Evolutionary conservation across 2,797 vertebrate genomes (phyloP), one percentile per base, ranked within the genome.

Genomic region (Limosa lapponica): DNA sequence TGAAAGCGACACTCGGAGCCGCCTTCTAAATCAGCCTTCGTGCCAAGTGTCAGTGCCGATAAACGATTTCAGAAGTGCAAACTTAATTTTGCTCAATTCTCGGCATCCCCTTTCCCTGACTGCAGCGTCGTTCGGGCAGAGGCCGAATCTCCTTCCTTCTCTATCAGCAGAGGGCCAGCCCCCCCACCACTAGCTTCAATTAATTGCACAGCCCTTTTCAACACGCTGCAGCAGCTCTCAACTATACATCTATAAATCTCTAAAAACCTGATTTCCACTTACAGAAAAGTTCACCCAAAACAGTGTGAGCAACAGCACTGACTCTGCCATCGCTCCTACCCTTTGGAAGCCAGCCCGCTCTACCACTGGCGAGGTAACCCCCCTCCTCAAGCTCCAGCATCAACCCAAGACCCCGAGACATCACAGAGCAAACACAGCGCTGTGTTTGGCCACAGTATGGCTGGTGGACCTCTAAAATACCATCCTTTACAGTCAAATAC

Each of bases 41-140:
- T 1, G 5, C 4, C 4, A 10, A 9, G 1, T 1, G 9, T 4
- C 4, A 16, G 7, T 2, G 16, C 16, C 24, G 3, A 2, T 1
- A 3, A 7, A 6, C 0, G 8, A 16, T 23, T 18, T 4, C 14
- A 9, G 5, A 28, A 10, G 39, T 0, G 6, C 30, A 2, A 3
- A 11, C 2, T 22, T 11, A 1, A 3, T 27, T 30, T 30, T 4
- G 27, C 30, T 10, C 0, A 0, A 5, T 4, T 39, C 59, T 6
- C 34, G 10, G 46, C 23, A 27, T 13, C 48, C 9, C 9, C 0
- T 8, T 14, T 39, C 46, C 12, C 17, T 43, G 30, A 16, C 1
- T 0, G 22, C 19, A 2, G 3, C 1, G 8, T 1, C 22, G 8
- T 13, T 27, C 25, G 12, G 46, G 55, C 25, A 59, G 34, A 22